A percentile compares a stretch with the other conserved stretches of the same genome.
Conservation (phyloP, 2,797 vertebrate species). For the Ctenosaura bakeri region DNA sequence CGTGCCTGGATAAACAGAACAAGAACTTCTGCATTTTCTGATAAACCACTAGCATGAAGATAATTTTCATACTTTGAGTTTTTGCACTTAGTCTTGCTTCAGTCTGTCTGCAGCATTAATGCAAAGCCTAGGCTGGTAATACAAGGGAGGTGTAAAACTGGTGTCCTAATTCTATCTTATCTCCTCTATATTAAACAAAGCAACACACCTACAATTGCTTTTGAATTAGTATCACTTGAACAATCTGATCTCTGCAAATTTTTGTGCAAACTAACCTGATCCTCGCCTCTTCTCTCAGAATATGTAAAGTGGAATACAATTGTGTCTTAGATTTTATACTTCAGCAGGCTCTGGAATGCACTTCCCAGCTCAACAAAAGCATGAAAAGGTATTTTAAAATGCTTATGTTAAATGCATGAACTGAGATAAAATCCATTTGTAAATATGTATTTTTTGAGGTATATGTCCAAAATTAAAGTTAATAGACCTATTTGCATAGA, state of each 20-base stretch:
- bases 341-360: not conserved
- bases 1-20: not conserved
- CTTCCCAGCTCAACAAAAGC: not conserved
- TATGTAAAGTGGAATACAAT: not conserved
- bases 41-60: not conserved
- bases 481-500: not conserved
- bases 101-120: not conserved
- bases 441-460: not conserved
- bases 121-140: not conserved
- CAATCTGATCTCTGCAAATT: not conserved
- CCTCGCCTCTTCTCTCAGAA: not conserved
- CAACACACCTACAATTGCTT: not conserved
- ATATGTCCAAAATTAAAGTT: not conserved
- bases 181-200: not conserved
- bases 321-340: not conserved
- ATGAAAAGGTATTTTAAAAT: not conserved
- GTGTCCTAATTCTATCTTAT: not conserved
- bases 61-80: not conserved
- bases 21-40: not conserved
- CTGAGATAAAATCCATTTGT: not conserved
- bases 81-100: not conserved
- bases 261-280: not conserved
- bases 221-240: not conserved
- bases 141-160: not conserved
- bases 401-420: not conserved